phyloP scores from a whole-genome alignment of 2,888 invertebrate genomes.

The Acanthopleura granulata region DNA sequence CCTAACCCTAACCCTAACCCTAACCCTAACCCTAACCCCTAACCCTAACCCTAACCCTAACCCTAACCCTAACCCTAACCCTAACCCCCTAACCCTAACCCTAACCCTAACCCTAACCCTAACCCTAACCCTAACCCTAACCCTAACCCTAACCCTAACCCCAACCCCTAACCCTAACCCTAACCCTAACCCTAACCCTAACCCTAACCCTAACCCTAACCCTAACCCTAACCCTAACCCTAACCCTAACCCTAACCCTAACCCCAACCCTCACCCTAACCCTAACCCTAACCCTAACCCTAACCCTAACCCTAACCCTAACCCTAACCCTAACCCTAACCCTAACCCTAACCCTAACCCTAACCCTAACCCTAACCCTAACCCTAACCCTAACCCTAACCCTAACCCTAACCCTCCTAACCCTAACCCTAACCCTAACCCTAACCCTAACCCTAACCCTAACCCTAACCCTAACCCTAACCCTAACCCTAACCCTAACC shows the following conservation, averaged over 20 bases:
- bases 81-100: conserved; percentile 23
- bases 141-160: conserved; percentile 11
- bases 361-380: conserved; percentile 41
- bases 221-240: conserved; percentile 33
- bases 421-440: conserved; percentile 44
- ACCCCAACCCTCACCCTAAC: too few relatives aligned
- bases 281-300: conserved; percentile 38
- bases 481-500: conserved; percentile 46
- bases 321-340: conserved; percentile 37
- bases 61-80: conserved; percentile 37
- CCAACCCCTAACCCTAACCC: too few relatives aligned
- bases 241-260: conserved; percentile 46
- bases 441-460: conserved; percentile 44
- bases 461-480: conserved; percentile 46
- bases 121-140: conserved; percentile 28
- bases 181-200: conserved; percentile 23
- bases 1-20: conserved; percentile 24
- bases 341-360: conserved; percentile 39
- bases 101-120: conserved; percentile 33
- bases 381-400: conserved; percentile 43
- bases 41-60: conserved; percentile 22
- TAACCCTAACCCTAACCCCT: too few relatives aligned
- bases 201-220: conserved; percentile 32
- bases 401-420: conserved; percentile 41
- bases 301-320: conserved; percentile 34